Conservation (phyloP, 2,888 invertebrate genomes). For the Callinectes sapidus region DNA sequence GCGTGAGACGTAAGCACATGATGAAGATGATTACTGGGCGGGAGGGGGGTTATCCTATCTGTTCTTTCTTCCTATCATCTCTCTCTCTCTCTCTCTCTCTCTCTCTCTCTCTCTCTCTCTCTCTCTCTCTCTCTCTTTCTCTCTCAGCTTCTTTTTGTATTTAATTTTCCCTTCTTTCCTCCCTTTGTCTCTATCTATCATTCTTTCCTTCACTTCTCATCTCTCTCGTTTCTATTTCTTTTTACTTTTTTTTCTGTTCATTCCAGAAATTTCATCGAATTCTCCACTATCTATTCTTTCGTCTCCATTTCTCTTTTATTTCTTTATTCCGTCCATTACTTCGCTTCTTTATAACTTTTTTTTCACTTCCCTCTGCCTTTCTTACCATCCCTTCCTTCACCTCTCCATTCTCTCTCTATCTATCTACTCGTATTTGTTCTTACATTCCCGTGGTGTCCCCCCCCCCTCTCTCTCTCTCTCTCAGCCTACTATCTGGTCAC, state of each 20-base stretch:
- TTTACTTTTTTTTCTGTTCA: neutral
- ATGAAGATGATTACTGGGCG: constrained; percentile 20
- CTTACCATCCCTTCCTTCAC: neutral
- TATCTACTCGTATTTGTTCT: neutral
- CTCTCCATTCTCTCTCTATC: neutral
- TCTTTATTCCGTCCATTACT: too few relatives aligned
- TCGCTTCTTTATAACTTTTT: too few relatives aligned
- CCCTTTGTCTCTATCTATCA: neutral
- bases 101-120: neutral
- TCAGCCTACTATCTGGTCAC: neutral
- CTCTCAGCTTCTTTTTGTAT: neutral
- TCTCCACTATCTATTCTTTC: neutral
- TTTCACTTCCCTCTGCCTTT: neutral
- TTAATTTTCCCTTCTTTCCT: neutral
- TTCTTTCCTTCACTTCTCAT: neutral
- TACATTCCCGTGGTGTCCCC: neutral
- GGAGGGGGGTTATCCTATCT: neutral
- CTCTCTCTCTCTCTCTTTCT: too few relatives aligned
- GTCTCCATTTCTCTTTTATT: too few relatives aligned
- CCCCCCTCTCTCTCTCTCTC: neutral
- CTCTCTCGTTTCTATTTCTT: neutral
- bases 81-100: too few relatives aligned
- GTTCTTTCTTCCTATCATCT: too few relatives aligned
- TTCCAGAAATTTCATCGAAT: too few relatives aligned
- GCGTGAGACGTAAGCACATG: neutral